These are phyloP conservation scores for Styela plicata DNA, from an alignment of 23 tunicate species.

Conservation along the genomic window DNA sequence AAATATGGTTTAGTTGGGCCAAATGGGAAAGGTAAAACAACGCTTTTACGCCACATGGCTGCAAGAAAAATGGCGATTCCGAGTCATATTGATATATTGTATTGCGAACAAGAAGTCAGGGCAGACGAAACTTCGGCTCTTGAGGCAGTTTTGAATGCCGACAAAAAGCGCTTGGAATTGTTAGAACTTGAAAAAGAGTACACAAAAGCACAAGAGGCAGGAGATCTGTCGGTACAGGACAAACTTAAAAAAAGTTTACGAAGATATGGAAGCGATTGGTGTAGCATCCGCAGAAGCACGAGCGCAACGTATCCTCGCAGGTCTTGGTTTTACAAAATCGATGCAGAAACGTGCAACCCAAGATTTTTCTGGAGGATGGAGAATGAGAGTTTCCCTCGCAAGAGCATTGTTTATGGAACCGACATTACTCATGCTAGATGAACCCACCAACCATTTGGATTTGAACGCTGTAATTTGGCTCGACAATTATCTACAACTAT, in stretches of 20 bases:
- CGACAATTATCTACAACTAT: constrained; percentile 88
- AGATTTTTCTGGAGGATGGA: constrained; percentile 99
- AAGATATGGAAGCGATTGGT: constrained; percentile 92
- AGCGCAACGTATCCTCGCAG: constrained; percentile 92
- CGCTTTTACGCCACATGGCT: constrained; percentile 86
- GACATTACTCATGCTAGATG: constrained; percentile 88
- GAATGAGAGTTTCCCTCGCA: constrained; percentile 99
- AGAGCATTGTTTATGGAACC: constrained; percentile 97
- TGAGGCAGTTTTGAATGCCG: constrained; percentile 92
- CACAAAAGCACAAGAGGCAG: constrained; percentile 54
- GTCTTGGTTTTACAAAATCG: constrained; percentile 87
- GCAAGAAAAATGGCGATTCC: constrained; percentile 82
- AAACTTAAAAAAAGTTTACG: constrained; percentile 85
- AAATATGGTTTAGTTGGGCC: constrained; percentile 99
- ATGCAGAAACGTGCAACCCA: constrained; percentile 90
- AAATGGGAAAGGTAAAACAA: constrained; percentile 98
- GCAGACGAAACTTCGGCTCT: constrained; percentile 94
- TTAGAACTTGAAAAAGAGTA: constrained; percentile 66
- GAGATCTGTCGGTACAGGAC: constrained; percentile 81
- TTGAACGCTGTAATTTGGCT: constrained; percentile 99
- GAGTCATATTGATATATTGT: constrained; percentile 86
- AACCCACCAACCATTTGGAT: constrained; percentile 99
- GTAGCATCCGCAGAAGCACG: constrained; percentile 93
- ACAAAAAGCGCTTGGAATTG: constrained; percentile 63
- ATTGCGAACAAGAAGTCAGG: constrained; percentile 97